These are phyloP conservation scores for Casuarius casuarius DNA, from an alignment of 2,113 vertebrate species.

Conservation along the genomic window DNA sequence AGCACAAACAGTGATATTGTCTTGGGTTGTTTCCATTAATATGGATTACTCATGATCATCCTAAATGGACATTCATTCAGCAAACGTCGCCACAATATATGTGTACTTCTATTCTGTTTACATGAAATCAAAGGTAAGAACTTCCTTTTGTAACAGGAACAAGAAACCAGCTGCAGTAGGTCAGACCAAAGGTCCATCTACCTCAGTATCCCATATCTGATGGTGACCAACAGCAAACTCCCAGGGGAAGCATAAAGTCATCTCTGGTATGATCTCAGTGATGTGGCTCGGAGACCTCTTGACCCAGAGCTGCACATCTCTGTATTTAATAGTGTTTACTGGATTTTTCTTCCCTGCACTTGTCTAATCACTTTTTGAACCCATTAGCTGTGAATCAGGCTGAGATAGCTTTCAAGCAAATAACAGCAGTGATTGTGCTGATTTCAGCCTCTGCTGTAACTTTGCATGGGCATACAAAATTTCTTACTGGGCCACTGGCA, in stretches of 20 bases:
- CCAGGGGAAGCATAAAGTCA: not conserved
- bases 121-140: not conserved
- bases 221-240: not conserved
- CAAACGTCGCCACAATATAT: not conserved
- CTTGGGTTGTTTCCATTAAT: conserved; percentile 5
- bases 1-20: not conserved
- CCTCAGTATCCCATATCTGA: not conserved
- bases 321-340: not conserved
- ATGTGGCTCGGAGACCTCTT: not conserved
- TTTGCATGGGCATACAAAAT: not conserved
- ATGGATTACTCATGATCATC: not conserved
- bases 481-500: not conserved
- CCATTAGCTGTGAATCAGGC: not conserved
- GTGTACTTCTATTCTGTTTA: not conserved
- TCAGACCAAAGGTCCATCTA: not conserved
- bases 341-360: not conserved
- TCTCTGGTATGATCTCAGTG: not conserved
- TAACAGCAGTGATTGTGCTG: not conserved
- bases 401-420: not conserved
- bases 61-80: not conserved
- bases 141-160: not conserved
- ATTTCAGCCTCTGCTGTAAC: not conserved
- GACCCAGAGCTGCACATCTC: not conserved
- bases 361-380: not conserved
- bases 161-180: not conserved